phyloP scores from a whole-genome alignment of 2,113 vertebrate genomes.

The Saguinus midas region DNA sequence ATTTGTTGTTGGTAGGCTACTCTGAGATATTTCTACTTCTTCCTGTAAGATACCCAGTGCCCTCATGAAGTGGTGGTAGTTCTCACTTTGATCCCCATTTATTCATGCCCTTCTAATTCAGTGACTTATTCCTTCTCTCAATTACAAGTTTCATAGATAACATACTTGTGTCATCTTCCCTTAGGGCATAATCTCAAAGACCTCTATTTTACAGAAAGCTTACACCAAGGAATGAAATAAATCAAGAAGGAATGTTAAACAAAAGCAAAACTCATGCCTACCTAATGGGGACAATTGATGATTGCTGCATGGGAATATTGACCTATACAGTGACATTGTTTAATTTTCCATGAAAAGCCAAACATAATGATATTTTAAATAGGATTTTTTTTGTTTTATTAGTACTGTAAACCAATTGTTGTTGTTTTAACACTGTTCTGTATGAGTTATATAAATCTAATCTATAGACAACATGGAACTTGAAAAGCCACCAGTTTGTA shows the following conservation, averaged over 20 bases:
- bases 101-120: not conserved
- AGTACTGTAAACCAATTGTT: not conserved
- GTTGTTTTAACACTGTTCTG: not conserved
- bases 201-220: not conserved
- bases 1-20: slow-evolving; percentile 51
- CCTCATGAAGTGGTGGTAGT: not conserved
- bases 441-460: not conserved
- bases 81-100: not conserved
- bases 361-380: not conserved
- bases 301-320: not conserved
- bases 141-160: not conserved
- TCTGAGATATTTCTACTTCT: slow-evolving; percentile 46
- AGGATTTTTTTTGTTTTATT: not conserved
- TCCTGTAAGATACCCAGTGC: not conserved
- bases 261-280: not conserved
- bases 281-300: not conserved
- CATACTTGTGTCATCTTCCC: not conserved
- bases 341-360: not conserved
- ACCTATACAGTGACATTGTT: not conserved
- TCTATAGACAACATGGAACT: not conserved
- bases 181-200: slow-evolving; percentile 4
- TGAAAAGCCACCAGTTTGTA: not conserved
- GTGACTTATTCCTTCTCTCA: not conserved
- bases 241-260: not conserved
- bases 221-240: not conserved